These are phyloP conservation scores for Drosophila insularis DNA, from an alignment of 1,140 invertebrate species.

Conservation along the genomic window DNA sequence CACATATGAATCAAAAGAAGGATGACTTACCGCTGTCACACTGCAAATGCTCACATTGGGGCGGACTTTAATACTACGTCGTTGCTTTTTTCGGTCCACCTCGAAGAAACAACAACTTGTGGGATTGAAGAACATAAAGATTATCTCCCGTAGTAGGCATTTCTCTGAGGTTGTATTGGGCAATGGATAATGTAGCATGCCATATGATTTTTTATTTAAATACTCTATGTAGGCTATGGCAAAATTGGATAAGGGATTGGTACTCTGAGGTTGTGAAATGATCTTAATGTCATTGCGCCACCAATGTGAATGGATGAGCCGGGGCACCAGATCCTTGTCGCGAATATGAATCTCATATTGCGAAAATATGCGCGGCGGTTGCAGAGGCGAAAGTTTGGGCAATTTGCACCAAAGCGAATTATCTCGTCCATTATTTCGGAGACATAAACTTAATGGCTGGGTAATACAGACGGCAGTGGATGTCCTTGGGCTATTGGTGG, in stretches of 20 bases:
- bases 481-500: not conserved
- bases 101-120: conserved; percentile 66
- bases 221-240: conserved; percentile 45
- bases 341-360: not conserved
- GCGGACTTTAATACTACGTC: conserved; percentile 37
- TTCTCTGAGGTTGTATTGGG: conserved; percentile 60
- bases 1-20: not conserved
- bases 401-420: not conserved
- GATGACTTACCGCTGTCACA: conserved; percentile 46
- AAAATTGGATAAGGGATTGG: conserved; percentile 52
- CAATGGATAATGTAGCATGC: conserved; percentile 23
- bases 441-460: not conserved
- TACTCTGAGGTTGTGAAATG: conserved; percentile 4
- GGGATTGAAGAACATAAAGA: conserved; percentile 74
- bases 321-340: conserved; percentile 4
- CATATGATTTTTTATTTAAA: conserved; percentile 24
- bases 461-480: conserved; percentile 11
- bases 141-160: conserved; percentile 67
- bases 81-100: conserved; percentile 10
- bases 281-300: conserved; percentile 50
- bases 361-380: not conserved
- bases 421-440: not conserved
- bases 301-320: conserved; percentile 48
- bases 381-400: conserved; percentile 8
- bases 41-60: conserved; percentile 56